These are phyloP conservation scores for Osmoderma eremita DNA, from an alignment of 2,888 invertebrate genomes.

Conservation along the genomic window DNA sequence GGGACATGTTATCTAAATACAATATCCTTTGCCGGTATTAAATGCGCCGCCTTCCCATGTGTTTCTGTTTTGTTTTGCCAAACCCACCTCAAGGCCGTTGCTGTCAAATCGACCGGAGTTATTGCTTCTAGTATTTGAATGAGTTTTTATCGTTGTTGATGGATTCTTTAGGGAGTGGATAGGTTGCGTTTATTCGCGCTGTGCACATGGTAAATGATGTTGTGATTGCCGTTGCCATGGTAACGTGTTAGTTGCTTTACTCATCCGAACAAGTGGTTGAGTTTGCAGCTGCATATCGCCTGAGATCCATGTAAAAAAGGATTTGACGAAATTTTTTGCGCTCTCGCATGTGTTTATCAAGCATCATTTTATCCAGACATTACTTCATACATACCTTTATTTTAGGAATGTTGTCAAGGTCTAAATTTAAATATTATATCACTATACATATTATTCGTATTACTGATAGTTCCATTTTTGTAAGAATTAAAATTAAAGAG, in stretches of 20 bases:
- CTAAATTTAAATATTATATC: too few relatives aligned
- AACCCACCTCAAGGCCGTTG: not conserved
- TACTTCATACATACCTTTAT: too few relatives aligned
- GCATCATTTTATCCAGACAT: too few relatives aligned
- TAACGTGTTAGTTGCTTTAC: conserved; percentile 10
- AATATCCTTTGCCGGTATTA: not conserved
- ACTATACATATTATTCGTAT: too few relatives aligned
- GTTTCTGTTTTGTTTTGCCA: conserved; percentile 16
- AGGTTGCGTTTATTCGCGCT: conserved; percentile 14
- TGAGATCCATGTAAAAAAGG: too few relatives aligned
- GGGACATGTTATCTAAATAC: too few relatives aligned
- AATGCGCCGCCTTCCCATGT: not conserved
- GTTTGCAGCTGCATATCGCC: not conserved
- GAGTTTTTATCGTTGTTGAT: not conserved
- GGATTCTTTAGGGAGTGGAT: not conserved
- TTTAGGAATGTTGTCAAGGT: too few relatives aligned
- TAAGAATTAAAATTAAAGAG: too few relatives aligned
- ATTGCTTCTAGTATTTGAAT: too few relatives aligned
- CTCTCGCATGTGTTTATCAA: not conserved
- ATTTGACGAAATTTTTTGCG: not conserved
- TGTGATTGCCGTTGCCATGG: conserved; percentile 26
- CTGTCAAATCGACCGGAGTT: not conserved
- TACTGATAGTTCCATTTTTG: too few relatives aligned
- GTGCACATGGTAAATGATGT: conserved; percentile 3
- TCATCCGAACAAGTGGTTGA: conserved; percentile 31